A percentile compares a stretch with the other conserved stretches of the same genome.
phyloP scores from a whole-genome alignment of 2,113 vertebrate genomes.

The Anser cygnoides region DNA sequence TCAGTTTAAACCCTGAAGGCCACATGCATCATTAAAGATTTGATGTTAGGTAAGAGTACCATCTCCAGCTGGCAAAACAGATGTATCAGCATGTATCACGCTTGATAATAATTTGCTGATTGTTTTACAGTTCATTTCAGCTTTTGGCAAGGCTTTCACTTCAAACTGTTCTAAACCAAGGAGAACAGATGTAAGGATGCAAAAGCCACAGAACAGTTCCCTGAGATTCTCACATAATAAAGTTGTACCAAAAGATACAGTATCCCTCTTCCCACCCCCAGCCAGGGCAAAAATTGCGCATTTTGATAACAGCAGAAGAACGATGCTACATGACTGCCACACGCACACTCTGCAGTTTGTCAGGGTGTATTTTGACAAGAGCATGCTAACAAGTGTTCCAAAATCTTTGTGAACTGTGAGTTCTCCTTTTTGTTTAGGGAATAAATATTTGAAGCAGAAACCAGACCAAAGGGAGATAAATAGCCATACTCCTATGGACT shows the following conservation, averaged over 20 bases:
- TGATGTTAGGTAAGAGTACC: slow-evolving; percentile 34
- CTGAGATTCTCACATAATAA: not conserved
- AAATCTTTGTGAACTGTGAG: slow-evolving; percentile 47
- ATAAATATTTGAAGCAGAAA: slow-evolving; percentile 39
- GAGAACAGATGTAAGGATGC: not conserved
- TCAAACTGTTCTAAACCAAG: not conserved
- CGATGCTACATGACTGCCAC: not conserved
- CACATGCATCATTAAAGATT: slow-evolving; percentile 15
- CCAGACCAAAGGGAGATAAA: not conserved
- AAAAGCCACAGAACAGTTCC: not conserved
- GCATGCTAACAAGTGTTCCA: not conserved
- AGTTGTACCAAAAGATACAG: not conserved
- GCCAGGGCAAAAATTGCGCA: not conserved
- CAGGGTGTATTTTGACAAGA: slow-evolving; percentile 10
- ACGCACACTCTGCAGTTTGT: not conserved
- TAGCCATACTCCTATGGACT: not conserved
- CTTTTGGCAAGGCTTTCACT: not conserved
- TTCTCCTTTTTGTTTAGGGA: slow-evolving; percentile 27
- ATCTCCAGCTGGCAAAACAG: slow-evolving; percentile 28
- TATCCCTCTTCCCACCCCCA: not conserved
- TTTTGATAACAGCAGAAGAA: not conserved
- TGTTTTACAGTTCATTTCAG: not conserved
- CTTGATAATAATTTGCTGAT: not conserved
- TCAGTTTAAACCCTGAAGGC: slow-evolving; percentile 35
- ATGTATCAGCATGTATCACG: not conserved